Evolutionary conservation across 2,888 invertebrate genomes (phyloP).

Genomic region (Cactoblastis cactorum): DNA sequence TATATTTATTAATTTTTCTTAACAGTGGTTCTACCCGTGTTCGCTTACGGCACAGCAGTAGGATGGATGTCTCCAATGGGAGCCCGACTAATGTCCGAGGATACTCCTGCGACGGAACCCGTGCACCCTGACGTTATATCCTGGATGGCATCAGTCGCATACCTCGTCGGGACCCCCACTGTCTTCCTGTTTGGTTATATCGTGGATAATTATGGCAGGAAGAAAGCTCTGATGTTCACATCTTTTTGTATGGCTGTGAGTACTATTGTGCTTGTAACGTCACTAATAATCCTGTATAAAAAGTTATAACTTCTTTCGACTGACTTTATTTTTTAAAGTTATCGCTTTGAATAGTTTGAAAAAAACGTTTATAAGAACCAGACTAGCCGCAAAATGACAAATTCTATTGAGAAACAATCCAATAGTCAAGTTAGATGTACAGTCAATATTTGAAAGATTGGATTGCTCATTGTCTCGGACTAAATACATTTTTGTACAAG

Average conservation of each 20-base stretch:
- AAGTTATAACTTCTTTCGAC: too few species aligned
- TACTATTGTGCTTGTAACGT: too few species aligned
- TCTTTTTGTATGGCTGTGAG: conserved; percentile 67
- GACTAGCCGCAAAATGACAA: too few species aligned
- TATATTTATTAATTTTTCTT: neutral
- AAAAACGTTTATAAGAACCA: too few species aligned
- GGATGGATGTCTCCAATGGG: conserved; percentile 81
- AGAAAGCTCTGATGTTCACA: conserved; percentile 65
- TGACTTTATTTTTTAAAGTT: too few species aligned
- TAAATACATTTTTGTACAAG: too few species aligned
- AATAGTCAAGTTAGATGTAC: too few species aligned
- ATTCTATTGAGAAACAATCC: too few species aligned
- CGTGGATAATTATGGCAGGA: conserved; percentile 75
- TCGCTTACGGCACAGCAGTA: conserved; percentile 74
- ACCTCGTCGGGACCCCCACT: conserved; percentile 74
- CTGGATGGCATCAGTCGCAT: conserved; percentile 79
- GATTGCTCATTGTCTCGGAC: too few species aligned
- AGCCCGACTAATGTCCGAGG: conserved; percentile 64
- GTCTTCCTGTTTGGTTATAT: conserved; percentile 76
- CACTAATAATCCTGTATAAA: too few species aligned
- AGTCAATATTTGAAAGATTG: too few species aligned
- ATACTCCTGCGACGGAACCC: conserved; percentile 57
- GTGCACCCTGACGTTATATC: conserved; percentile 70
- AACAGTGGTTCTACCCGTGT: conserved; percentile 75
- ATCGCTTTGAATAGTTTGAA: too few species aligned